These are phyloP conservation scores for Hypomecis atomaria DNA, from an alignment of 2,888 invertebrate genomes.

Conservation along the genomic window DNA sequence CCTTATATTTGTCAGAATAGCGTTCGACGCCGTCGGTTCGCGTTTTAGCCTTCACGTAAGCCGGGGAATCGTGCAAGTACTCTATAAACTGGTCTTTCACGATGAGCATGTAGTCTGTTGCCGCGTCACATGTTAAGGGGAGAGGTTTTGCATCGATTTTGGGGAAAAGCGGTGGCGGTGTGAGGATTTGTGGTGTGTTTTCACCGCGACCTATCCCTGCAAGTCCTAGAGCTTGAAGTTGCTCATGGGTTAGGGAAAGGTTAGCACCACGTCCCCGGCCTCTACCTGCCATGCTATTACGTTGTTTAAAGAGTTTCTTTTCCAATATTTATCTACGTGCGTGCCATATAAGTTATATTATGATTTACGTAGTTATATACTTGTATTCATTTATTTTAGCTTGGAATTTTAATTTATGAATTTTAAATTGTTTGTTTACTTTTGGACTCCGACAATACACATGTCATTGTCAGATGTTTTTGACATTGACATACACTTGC, in stretches of 20 bases:
- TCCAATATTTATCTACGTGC: no score
- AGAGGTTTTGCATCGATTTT: conserved; percentile 85
- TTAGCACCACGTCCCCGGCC: conserved; percentile 82
- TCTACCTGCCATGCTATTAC: conserved; percentile 68
- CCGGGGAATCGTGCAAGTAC: conserved; percentile 88
- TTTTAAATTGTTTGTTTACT: no score
- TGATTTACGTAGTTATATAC: no score
- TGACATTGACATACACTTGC: neutral
- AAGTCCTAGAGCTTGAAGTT: conserved; percentile 79
- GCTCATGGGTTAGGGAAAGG: conserved; percentile 83
- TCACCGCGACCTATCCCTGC: conserved; percentile 82
- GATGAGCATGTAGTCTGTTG: conserved; percentile 88
- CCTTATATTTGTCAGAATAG: conserved; percentile 85
- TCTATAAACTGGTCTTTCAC: conserved; percentile 90
- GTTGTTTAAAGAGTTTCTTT: no score
- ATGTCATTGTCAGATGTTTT: neutral
- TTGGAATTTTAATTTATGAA: no score
- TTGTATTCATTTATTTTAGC: no score
- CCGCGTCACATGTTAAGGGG: conserved; percentile 79
- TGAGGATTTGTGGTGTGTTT: conserved; percentile 76
- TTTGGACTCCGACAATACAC: neutral
- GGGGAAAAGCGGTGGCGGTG: conserved; percentile 86
- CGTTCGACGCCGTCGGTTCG: conserved; percentile 81
- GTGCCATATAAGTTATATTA: no score
- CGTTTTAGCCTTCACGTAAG: conserved; percentile 81